Evolutionary conservation across 2,888 invertebrate species (phyloP).

Genomic region (Listrodromus nycthemerus): DNA sequence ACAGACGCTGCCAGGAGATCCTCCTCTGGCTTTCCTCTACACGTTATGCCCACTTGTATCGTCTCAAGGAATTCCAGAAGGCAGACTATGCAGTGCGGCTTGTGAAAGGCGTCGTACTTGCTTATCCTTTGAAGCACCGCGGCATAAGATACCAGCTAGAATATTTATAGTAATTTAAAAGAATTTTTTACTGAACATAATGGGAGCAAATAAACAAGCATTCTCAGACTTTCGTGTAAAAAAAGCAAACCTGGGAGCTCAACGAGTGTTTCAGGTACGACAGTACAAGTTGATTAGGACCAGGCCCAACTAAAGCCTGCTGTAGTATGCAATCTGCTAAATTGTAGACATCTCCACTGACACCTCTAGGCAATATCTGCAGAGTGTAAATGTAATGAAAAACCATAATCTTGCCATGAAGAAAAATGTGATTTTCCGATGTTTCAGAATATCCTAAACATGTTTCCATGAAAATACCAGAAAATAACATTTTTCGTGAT

Average conservation of each 20-base stretch:
- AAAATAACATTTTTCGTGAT: too few relatives aligned
- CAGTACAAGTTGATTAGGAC: conserved; percentile 95
- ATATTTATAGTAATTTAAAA: conserved; percentile 21
- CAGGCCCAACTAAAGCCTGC: conserved; percentile 96
- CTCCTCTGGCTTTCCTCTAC: conserved; percentile 94
- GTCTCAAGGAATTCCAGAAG: conserved; percentile 94
- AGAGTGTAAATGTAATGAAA: conserved; percentile 26
- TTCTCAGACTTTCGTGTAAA: neutral
- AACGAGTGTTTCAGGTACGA: conserved; percentile 97
- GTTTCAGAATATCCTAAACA: too few relatives aligned
- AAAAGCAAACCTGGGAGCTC: conserved; percentile 90
- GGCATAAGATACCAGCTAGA: conserved; percentile 93
- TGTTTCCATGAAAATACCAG: too few relatives aligned
- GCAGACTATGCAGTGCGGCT: conserved; percentile 94
- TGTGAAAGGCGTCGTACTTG: conserved; percentile 94
- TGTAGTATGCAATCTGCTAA: conserved; percentile 96
- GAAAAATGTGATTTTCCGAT: too few relatives aligned
- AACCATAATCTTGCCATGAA: neutral
- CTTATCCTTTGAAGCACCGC: conserved; percentile 95
- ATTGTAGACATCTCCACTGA: conserved; percentile 97
- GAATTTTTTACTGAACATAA: neutral
- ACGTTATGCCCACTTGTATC: conserved; percentile 87
- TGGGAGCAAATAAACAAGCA: neutral
- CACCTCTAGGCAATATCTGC: conserved; percentile 92
- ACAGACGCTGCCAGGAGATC: conserved; percentile 93